phyloP scores from a whole-genome alignment of 2,888 invertebrate species.

The Conchocele bisecta region DNA sequence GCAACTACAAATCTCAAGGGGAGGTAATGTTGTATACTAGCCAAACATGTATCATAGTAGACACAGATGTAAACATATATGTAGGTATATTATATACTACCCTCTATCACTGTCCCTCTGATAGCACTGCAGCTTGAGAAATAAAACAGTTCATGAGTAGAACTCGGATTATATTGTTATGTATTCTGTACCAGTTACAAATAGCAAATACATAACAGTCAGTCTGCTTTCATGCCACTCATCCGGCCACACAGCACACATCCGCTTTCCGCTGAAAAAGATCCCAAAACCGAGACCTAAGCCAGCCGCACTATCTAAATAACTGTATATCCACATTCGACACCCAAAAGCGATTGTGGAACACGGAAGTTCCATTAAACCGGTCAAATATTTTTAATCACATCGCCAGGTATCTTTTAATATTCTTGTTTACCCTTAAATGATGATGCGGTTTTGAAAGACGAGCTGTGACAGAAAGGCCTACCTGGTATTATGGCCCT shows the following conservation, averaged over 20 bases:
- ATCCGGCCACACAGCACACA: slow-evolving; percentile 1
- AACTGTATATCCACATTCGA: slow-evolving; percentile 17
- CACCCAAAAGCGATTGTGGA: slow-evolving; percentile 14
- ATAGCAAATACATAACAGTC: no score
- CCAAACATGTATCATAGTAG: no score
- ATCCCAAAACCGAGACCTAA: slow-evolving; percentile 3
- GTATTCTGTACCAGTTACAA: no score
- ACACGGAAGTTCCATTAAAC: background rate
- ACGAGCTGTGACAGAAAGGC: slow-evolving; percentile 9
- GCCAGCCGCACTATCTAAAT: slow-evolving; percentile 10
- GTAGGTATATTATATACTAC: no score
- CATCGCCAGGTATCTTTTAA: background rate
- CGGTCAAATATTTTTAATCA: slow-evolving; percentile 3
- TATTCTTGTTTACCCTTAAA: background rate
- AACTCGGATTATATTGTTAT: no score
- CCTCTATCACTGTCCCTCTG: no score
- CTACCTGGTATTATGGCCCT: slow-evolving; percentile 3
- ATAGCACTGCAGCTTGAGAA: no score
- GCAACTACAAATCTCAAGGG: no score
- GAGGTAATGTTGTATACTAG: no score
- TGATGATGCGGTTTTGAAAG: background rate
- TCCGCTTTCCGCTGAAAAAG: slow-evolving; percentile 23
- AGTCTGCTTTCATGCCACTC: background rate
- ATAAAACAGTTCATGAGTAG: no score
- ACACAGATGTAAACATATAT: no score